Evolutionary conservation across 2,797 vertebrate genomes (phyloP).

Genomic region (Perdix hodgsoniae): DNA sequence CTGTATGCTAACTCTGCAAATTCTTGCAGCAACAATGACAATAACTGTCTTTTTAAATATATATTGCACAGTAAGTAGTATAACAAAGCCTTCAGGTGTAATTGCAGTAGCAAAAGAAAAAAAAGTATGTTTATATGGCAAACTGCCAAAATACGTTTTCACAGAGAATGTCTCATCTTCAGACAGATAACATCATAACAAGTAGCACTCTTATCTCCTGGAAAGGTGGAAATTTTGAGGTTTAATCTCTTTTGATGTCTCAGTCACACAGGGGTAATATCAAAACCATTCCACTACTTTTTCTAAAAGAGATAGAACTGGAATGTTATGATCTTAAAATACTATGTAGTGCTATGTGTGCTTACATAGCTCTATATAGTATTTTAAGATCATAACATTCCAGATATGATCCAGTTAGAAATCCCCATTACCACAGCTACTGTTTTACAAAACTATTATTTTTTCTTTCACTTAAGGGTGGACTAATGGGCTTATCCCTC

Average conservation of each 20-base stretch:
- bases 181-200: neutral
- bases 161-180: neutral
- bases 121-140: neutral
- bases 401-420: neutral
- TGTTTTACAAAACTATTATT: neutral
- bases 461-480: neutral
- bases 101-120: neutral
- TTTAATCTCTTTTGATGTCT: neutral
- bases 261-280: neutral
- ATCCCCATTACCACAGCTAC: neutral
- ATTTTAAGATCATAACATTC: too few species aligned
- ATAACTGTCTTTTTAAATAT: constrained; percentile 47
- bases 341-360: neutral
- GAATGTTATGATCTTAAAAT: neutral
- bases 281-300: neutral
- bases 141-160: constrained; percentile 11
- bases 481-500: neutral
- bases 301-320: neutral
- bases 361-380: too few species aligned
- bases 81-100: constrained; percentile 43
- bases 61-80: neutral
- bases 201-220: neutral
- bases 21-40: constrained; percentile 45
- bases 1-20: constrained; percentile 6
- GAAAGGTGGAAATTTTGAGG: neutral